phyloP scores from a whole-genome alignment of 2,888 invertebrate species.

The Cantharis rustica region DNA sequence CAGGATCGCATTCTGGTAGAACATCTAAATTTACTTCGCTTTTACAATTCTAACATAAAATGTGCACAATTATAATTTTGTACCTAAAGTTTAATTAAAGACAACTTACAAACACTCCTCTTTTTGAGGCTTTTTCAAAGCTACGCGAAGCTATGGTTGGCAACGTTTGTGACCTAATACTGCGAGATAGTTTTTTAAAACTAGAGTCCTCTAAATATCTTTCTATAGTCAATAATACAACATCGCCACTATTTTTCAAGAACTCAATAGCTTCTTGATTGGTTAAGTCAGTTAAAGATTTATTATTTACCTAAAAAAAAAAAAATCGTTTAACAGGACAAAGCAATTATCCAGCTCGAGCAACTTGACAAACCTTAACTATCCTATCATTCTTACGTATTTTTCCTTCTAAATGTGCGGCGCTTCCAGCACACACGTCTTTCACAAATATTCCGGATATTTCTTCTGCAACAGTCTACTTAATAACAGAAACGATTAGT shows the following conservation, averaged over 20 bases:
- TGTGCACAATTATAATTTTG: conserved; percentile 48
- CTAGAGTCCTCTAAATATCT: conserved; percentile 86
- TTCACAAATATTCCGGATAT: conserved; percentile 99
- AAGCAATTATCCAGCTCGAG: not conserved
- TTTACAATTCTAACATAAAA: not conserved
- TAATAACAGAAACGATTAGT: conserved; percentile 5
- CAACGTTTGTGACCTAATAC: not conserved
- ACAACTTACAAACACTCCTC: not conserved
- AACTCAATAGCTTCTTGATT: conserved; percentile 94
- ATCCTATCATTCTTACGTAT: conserved; percentile 97
- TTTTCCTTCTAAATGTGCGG: conserved; percentile 88
- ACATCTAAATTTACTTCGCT: not conserved
- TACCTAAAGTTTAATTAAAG: not conserved
- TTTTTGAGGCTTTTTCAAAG: not conserved
- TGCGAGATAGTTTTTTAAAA: conserved; percentile 61
- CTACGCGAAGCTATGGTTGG: not conserved
- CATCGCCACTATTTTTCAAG: conserved; percentile 78
- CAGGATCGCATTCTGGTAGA: not conserved
- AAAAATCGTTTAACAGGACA: not conserved
- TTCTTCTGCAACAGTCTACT: conserved; percentile 72
- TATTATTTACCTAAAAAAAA: conserved; percentile 74
- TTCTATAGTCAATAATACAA: conserved; percentile 72
- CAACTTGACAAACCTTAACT: conserved; percentile 66
- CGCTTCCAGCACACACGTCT: conserved; percentile 95
- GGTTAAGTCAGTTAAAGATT: conserved; percentile 86